Evolutionary conservation across 1,140 invertebrate genomes (phyloP), one percentile per base, ranked within the genome.

Genomic region (Zophobas atratus): DNA sequence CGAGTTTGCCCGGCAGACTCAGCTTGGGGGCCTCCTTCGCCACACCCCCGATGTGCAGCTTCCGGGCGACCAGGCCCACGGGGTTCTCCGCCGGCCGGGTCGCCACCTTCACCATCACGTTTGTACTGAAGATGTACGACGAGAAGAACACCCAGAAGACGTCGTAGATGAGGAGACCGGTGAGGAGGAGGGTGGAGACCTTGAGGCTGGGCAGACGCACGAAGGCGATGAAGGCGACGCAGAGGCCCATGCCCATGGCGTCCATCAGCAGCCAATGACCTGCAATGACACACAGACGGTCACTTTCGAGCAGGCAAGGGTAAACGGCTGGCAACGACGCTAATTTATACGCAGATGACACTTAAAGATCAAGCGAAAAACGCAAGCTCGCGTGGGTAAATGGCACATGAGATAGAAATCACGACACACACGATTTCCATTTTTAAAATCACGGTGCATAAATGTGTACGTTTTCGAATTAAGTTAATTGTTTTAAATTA

Each of bases 121-220:
- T 99, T 84, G 97, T 96, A 88, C 96, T 99, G 89, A 99, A 99
- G 85, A 99, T 97, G 85, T 98, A 99, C 0, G 97, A 98, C 2
- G 97, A 98, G 89, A 99, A 99, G 88, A 99, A 99, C 34, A 99
- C 97, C 97, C 97, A 99, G 88, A 99, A 98, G 39, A 99, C 97
- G 88, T 99, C 97, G 86, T 99, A 99, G 56, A 99, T 94, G 53
- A 99, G 92, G 81, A 99, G 90, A 39, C 97, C 97, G 55, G 97
- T 97, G 79, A 99, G 91, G 72, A 99, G 90, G 78, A 99, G 88
- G 20, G 97, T 99, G 34, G 97, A 99, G 78, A 99, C 98, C 88
- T 99, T 99, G 57, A 99, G 90, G 87, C 96, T 98, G 49, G 97
- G 98, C 84, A 99, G 89, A 57, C 97, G 92, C 79, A 99, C 96